Base-by-base conservation (phyloP, 2,888 invertebrate species). In the Blastobasis adustella region DNA sequence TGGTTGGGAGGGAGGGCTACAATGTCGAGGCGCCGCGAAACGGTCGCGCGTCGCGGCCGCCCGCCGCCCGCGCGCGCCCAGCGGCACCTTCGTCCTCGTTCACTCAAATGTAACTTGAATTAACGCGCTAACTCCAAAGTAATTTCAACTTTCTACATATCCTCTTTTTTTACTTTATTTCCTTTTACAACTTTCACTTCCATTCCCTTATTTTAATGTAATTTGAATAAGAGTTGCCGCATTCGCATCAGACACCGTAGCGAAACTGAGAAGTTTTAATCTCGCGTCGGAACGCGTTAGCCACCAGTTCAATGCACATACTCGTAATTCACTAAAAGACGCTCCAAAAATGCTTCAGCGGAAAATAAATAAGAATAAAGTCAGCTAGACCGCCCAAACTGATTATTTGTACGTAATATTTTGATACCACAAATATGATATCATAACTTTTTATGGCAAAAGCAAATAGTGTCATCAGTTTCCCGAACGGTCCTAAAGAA, bases 391-490 rank as follows among this genome's bases (percentile, higher is more conserved):
- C 57, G 52, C 50, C 52, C 59, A 65, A 58, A 59, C 61, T 59
- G 58, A 70, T 74, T 73, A 80, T 79, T 77, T 75, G 72, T 78
- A 67, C 67, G 68, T 76, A 71, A 79, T 79, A 82, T 77, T 82
- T 77, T 81, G 76, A 75, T 75, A 69, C 74, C 71, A 65, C 77
- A 76, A 79, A 78, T 73, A 77, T 76, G 74, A 78, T 71, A 74
- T 76, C 76, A 73, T 85, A 82, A 82, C 82, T 79, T 85, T 86
- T 86, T 86, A 85, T 79, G 78, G 71, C 71, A 67, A 76, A 80
- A 77, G 76, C 80, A 79, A 85, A 84, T 85, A 80, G 83, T 79
- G 71, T 81, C 82, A 76, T 78, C 76, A 79, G 76, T 79, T 79
- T 72, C 69, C 73, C 73, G 73, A 77, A 79, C 73, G 76, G 70